phyloP scores from a whole-genome alignment of 2,888 invertebrate species.

The Gastrophysa polygoni region DNA sequence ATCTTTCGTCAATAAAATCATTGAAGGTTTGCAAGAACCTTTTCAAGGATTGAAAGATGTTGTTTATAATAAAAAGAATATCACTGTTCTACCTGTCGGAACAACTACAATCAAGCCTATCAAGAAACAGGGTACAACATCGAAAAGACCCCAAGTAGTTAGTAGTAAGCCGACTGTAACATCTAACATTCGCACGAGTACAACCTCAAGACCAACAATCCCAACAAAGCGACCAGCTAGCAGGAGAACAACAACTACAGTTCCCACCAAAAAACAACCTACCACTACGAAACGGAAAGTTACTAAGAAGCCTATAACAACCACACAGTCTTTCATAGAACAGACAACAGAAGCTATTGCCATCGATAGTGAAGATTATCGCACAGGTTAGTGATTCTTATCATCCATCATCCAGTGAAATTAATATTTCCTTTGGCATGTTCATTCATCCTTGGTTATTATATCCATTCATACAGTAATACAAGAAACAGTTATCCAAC shows the following conservation, averaged over 20 bases:
- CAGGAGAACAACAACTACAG: conserved; percentile 49
- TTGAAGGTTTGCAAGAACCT: conserved; percentile 81
- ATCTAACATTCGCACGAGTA: conserved; percentile 48
- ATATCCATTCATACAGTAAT: too few relatives aligned
- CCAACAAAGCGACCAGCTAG: conserved; percentile 46
- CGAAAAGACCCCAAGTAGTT: conserved; percentile 50
- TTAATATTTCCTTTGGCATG: too few relatives aligned
- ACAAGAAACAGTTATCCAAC: too few relatives aligned
- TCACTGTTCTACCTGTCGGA: conserved; percentile 42
- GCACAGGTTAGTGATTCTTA: conserved; percentile 58
- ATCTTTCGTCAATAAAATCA: conserved; percentile 81
- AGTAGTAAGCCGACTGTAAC: conserved; percentile 51
- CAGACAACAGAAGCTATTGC: conserved; percentile 35
- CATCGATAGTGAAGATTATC: conserved; percentile 47
- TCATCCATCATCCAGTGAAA: too few relatives aligned
- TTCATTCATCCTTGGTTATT: too few relatives aligned
- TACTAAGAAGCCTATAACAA: conserved; percentile 56
- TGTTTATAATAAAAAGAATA: conserved; percentile 64
- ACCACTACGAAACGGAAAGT: conserved; percentile 38
- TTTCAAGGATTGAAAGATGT: conserved; percentile 82
- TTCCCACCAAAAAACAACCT: conserved; percentile 55
- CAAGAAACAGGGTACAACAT: conserved; percentile 48
- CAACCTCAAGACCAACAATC: conserved; percentile 43
- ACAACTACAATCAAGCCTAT: conserved; percentile 53
- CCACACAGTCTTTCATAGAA: conserved; percentile 58